Percentiles rank a stretch among this genome's conserved stretches.
Evolutionary conservation across 2,797 vertebrate species (phyloP).

Genomic region (Dendrocincla tyrannina): DNA sequence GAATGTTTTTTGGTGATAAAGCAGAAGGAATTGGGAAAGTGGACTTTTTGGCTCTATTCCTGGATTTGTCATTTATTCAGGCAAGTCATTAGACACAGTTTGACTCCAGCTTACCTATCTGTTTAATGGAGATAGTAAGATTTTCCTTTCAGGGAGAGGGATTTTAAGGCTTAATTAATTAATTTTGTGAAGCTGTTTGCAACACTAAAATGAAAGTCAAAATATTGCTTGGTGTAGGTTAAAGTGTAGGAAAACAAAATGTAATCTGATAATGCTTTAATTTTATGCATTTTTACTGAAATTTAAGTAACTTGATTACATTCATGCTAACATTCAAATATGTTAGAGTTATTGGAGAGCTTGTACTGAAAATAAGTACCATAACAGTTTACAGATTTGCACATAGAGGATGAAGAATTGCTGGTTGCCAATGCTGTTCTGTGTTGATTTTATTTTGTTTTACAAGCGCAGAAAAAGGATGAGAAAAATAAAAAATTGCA

Average conservation of each 20-base stretch:
- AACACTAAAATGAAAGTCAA: neutral
- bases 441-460: neutral
- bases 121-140: slow-evolving; percentile 44
- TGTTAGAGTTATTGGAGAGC: neutral
- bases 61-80: slow-evolving; percentile 38
- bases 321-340: neutral
- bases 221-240: slow-evolving; percentile 15
- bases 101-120: slow-evolving; percentile 47
- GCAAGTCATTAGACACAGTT: slow-evolving; percentile 20
- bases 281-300: slow-evolving; percentile 9
- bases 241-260: slow-evolving; percentile 2
- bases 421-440: neutral
- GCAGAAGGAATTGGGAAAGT: slow-evolving; percentile 3
- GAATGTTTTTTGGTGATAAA: slow-evolving; percentile 51
- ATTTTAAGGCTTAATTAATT: slow-evolving; percentile 49
- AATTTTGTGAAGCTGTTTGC: neutral
- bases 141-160: neutral
- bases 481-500: neutral
- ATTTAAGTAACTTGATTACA: slow-evolving; percentile 16
- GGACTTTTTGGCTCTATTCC: slow-evolving; percentile 47
- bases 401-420: neutral
- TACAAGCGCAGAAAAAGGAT: neutral
- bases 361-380: neutral
- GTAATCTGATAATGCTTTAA: neutral
- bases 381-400: neutral